phyloP scores from a whole-genome alignment of 1,140 invertebrate genomes.

The Calosoma granatense region DNA sequence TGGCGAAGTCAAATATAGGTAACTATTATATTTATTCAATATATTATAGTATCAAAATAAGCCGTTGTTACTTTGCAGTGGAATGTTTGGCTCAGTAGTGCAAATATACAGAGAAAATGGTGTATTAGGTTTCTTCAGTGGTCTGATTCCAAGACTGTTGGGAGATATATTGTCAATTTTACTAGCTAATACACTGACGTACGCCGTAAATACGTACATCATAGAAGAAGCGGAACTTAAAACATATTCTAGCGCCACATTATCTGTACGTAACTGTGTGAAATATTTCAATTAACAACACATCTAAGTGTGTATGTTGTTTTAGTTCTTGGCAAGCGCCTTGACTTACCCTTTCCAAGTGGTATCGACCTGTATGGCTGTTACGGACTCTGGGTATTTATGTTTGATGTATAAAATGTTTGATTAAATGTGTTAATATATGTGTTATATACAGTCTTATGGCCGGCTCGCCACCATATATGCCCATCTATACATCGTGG shows the following conservation, averaged over 20 bases:
- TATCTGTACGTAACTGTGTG: constrained; percentile 38
- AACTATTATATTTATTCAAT: constrained; percentile 28
- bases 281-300: constrained; percentile 11
- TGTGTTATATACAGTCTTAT: constrained; percentile 41
- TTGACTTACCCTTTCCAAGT: constrained; percentile 79
- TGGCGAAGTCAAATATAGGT: constrained; percentile 70
- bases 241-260: constrained; percentile 45
- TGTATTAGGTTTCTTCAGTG: constrained; percentile 72
- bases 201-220: constrained; percentile 67
- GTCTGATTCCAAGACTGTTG: constrained; percentile 68
- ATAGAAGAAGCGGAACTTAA: constrained; percentile 63
- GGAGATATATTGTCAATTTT: constrained; percentile 65
- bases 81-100: constrained; percentile 56
- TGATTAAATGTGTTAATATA: neutral
- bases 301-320: no score
- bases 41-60: constrained; percentile 2
- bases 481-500: constrained; percentile 73
- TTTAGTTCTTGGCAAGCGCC: constrained; percentile 61
- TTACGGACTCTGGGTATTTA: constrained; percentile 60
- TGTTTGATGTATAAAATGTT: constrained; percentile 12
- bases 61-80: constrained; percentile 45
- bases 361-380: constrained; percentile 77
- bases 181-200: constrained; percentile 61
- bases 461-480: constrained; percentile 66
- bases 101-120: constrained; percentile 77